These are phyloP conservation scores for Syrrhaptes paradoxus DNA, from an alignment of 2,113 vertebrate genomes.

Conservation along the genomic window DNA sequence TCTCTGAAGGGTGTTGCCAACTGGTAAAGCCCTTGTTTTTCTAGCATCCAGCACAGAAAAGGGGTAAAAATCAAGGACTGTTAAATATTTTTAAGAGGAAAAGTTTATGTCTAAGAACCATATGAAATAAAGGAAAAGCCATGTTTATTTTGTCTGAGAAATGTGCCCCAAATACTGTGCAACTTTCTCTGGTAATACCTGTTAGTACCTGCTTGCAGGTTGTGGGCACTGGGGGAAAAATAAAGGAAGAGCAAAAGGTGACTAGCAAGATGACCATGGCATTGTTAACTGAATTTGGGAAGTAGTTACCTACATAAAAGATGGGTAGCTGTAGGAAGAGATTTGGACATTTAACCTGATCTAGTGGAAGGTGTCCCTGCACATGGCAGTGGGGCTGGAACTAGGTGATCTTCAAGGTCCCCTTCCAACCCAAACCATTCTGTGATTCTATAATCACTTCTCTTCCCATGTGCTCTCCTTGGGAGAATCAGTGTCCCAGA, in stretches of 20 bases:
- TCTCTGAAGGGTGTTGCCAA: neutral
- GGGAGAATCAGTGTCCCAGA: neutral
- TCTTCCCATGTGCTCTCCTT: neutral
- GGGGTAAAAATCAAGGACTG: neutral
- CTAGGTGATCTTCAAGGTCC: no score
- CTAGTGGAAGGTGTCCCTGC: no score
- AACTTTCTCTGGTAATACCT: neutral
- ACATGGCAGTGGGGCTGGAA: no score
- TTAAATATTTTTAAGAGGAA: neutral
- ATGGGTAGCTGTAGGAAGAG: neutral
- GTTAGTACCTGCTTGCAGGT: neutral
- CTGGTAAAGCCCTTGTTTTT: neutral
- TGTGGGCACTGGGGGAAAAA: accelerated
- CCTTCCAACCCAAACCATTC: no score
- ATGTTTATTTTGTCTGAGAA: neutral
- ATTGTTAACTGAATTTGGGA: neutral
- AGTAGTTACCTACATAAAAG: neutral
- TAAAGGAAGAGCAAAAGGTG: neutral
- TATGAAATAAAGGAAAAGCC: neutral
- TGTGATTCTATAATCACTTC: neutral
- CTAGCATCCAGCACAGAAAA: neutral
- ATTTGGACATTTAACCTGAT: neutral
- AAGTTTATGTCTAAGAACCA: neutral
- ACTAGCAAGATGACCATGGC: neutral
- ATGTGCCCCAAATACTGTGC: neutral